Conservation (phyloP, 2,113 vertebrate species). For the Gallinago undulata region DNA sequence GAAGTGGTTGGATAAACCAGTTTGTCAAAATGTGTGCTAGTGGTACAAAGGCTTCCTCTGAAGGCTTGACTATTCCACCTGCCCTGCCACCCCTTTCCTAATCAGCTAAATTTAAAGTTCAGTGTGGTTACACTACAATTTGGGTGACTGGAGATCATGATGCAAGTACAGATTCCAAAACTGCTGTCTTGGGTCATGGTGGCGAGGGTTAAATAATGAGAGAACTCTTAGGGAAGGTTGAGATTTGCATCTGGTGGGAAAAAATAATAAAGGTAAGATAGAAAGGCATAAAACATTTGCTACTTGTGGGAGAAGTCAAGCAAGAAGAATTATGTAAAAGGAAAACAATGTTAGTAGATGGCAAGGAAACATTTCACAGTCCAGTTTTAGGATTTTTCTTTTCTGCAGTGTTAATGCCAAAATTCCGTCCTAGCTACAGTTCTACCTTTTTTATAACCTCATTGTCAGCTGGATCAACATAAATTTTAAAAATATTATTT, state of each 20-base stretch:
- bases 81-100: background rate
- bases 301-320: background rate
- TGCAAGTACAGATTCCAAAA: background rate
- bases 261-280: background rate
- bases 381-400: background rate
- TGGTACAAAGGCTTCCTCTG: background rate
- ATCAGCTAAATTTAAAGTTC: background rate
- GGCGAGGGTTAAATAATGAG: background rate
- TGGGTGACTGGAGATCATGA: background rate
- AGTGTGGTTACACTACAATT: fast-evolving
- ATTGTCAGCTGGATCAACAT: background rate
- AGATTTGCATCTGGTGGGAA: background rate
- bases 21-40: background rate
- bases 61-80: background rate
- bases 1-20: background rate
- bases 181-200: fast-evolving
- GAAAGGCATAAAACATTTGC: background rate
- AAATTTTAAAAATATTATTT: background rate
- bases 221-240: background rate
- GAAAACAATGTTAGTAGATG: background rate
- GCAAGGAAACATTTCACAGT: background rate
- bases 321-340: background rate
- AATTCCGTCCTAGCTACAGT: background rate
- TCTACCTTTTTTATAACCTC: background rate
- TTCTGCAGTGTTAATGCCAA: background rate